Base-by-base conservation (phyloP, 2,797 vertebrate genomes). In the Gadopsis marmoratus region DNA sequence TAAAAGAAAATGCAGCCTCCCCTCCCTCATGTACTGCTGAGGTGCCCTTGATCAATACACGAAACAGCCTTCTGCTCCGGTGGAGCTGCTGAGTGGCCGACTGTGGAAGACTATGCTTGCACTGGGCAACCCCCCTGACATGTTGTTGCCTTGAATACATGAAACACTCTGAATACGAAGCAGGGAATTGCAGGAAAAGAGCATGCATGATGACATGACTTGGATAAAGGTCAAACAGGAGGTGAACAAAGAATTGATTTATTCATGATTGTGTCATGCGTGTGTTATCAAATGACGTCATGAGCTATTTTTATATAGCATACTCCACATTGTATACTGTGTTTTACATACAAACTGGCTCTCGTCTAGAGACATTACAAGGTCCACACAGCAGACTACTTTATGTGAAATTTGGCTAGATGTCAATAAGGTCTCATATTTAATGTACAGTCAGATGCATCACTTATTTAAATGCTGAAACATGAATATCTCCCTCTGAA, bases 391-490 rank as follows among this genome's bases (percentile, higher is more conserved):
- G 71, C 31, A n/a, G 10, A 67, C 26, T 9, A 12, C 4, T 43
- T 74, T 58, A 50, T 78, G 71, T 72, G 53, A 71, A 74, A 69
- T 79, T 71, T 81, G 77, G 68, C 78, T 58, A 14, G 51, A 47
- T 60, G 69, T 90, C 80, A 86, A 26, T 79, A 67, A 76, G 54
- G 74, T 78, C 73, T 84, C 51, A 3, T 78, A 62, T 89, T 80
- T 70, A 77, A 86, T 65, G 78, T 60, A 50, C 63, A 79, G 73
- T 81, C 68, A 59, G 71, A 85, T 47, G 67, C 79, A 86, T 92
- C 53, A 86, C 86, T 89, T 86, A 88, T 91, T 88, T 68, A 91
- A 84, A 83, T 60, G 81, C 86, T 90, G 88, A 92, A 86, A 89
- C 76, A 74, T 63, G 79, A 76, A 84, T 71, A 83, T 84, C 50